Percentiles rank a stretch among this genome's conserved stretches.
Conservation (phyloP, 1,140 invertebrate genomes). For the Octopus bimaculoides region DNA sequence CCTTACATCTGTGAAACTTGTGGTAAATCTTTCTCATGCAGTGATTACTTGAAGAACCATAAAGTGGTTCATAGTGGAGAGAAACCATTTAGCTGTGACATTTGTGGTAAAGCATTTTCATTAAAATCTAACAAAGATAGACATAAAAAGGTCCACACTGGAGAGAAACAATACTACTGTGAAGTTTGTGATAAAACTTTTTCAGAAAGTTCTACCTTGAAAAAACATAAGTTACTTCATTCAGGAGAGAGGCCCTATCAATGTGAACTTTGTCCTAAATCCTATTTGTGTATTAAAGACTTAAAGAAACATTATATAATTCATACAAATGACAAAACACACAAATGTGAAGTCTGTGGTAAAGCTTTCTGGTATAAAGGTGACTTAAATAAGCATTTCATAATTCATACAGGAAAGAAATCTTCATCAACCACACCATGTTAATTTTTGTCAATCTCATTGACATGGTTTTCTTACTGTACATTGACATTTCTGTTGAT, state of each 20-base stretch:
- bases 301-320: background rate
- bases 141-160: slow-evolving; percentile 80
- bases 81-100: slow-evolving; percentile 52
- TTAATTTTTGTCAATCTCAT: too few species aligned
- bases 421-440: too few species aligned
- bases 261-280: slow-evolving; percentile 51
- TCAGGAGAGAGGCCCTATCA: slow-evolving; percentile 46
- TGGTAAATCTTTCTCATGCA: slow-evolving; percentile 37
- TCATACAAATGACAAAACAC: background rate
- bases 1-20: slow-evolving; percentile 55
- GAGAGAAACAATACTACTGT: slow-evolving; percentile 77
- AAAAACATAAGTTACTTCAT: slow-evolving; percentile 48
- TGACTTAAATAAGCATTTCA: too few species aligned
- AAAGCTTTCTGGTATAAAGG: background rate
- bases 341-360: background rate
- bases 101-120: slow-evolving; percentile 63
- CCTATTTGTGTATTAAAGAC: slow-evolving; percentile 9
- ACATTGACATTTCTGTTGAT: too few species aligned
- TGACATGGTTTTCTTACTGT: too few species aligned
- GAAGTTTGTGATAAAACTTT: slow-evolving; percentile 65
- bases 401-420: too few species aligned
- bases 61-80: slow-evolving; percentile 52
- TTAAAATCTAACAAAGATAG: slow-evolving; percentile 43
- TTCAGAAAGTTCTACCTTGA: slow-evolving; percentile 8
- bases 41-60: slow-evolving; percentile 45